Conservation (phyloP, 2,888 invertebrate genomes). For the Amphipoea lucens region DNA sequence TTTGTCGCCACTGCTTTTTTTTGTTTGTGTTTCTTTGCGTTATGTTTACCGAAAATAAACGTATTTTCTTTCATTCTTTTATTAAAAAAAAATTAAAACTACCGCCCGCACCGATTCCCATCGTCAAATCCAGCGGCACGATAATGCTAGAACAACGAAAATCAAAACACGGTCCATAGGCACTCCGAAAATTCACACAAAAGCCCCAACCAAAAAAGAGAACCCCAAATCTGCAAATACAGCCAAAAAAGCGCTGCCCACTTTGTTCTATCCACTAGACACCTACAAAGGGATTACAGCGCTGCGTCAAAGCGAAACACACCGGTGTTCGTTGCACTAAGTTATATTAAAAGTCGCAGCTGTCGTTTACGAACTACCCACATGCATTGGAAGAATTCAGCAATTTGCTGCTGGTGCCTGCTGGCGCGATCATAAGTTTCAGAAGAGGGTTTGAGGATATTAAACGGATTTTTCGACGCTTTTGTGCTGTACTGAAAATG, state of each 20-base stretch:
- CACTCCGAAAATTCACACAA: not conserved
- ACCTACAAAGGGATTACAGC: conserved; percentile 24
- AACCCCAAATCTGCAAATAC: not conserved
- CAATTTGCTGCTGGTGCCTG: conserved; percentile 32
- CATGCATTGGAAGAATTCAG: conserved; percentile 44
- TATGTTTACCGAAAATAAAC: too few relatives aligned
- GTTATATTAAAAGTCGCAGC: conserved; percentile 67
- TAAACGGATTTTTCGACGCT: not conserved
- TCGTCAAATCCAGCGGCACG: not conserved
- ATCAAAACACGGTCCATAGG: conserved; percentile 7
- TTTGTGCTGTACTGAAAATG: too few relatives aligned
- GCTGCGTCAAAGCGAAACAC: conserved; percentile 28
- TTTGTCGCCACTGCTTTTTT: too few relatives aligned
- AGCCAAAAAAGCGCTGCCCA: conserved; percentile 29
- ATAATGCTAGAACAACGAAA: not conserved
- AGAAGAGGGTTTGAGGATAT: conserved; percentile 17
- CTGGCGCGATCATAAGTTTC: conserved; percentile 25
- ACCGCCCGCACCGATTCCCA: not conserved
- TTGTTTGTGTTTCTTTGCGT: too few relatives aligned
- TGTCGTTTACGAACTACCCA: conserved; percentile 40
- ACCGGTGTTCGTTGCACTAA: conserved; percentile 40
- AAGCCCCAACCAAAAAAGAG: not conserved
- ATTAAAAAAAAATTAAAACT: not conserved
- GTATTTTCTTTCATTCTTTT: too few relatives aligned
- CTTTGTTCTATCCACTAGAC: conserved; percentile 5